Evolutionary conservation across 2,797 vertebrate species (phyloP).

Genomic region (Tamandua tetradactyla): DNA sequence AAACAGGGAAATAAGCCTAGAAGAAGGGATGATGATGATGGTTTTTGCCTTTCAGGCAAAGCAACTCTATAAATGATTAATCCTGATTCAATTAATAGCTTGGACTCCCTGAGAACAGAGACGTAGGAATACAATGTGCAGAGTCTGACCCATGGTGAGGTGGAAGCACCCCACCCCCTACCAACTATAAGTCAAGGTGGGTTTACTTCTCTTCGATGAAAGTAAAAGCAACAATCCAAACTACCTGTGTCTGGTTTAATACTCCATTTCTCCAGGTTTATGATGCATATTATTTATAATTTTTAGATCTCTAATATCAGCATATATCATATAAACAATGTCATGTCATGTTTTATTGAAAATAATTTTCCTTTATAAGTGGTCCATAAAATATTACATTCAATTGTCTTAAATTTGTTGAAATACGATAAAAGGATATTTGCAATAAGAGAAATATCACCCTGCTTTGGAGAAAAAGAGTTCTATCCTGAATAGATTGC

Average conservation of each 20-base stretch:
- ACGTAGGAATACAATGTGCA: background rate
- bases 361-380: background rate
- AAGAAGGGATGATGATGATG: background rate
- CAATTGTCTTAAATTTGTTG: background rate
- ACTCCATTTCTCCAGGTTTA: background rate
- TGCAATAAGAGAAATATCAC: background rate
- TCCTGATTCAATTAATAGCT: background rate
- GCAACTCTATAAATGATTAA: accelerated
- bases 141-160: background rate
- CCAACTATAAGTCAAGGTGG: too few species aligned
- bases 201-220: background rate
- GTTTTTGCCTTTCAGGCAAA: background rate
- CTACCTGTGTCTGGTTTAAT: background rate
- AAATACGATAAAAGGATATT: background rate
- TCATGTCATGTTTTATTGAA: background rate
- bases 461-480: accelerated
- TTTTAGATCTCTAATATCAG: background rate
- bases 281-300: background rate
- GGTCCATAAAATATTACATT: background rate
- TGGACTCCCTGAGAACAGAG: too few species aligned
- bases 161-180: accelerated
- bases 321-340: background rate
- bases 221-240: background rate
- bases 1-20: background rate
- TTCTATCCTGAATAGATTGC: background rate